phyloP scores from a whole-genome alignment of 2,113 vertebrate genomes.

The Rhombomys opimus region DNA sequence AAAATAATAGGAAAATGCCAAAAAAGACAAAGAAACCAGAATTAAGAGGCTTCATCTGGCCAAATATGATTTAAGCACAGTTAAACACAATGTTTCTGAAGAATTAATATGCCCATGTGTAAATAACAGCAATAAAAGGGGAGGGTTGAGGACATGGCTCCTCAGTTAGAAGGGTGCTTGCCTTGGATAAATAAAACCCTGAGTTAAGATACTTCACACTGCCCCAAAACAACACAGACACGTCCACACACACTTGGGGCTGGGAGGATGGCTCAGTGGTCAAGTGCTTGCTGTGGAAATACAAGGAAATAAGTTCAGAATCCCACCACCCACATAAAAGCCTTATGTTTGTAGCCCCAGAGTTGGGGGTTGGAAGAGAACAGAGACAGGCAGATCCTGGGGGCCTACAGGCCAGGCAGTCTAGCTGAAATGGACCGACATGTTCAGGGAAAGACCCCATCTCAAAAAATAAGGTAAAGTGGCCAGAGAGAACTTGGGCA shows the following conservation, averaged over 20 bases:
- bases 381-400: not conserved
- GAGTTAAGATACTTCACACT: not conserved
- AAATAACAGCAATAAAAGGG: not conserved
- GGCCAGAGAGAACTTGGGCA: not conserved
- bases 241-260: not conserved
- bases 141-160: not conserved
- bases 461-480: not conserved
- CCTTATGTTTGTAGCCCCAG: not conserved
- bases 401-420: not conserved
- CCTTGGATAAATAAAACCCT: not conserved
- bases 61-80: not conserved
- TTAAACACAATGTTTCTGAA: conserved; percentile 6
- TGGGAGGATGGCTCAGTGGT: not conserved
- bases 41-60: not conserved
- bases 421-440: not conserved
- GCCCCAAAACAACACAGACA: not conserved
- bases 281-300: not conserved
- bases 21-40: not conserved
- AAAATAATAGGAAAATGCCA: conserved; percentile 16
- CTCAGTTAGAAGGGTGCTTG: not conserved
- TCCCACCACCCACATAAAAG: not conserved
- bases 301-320: not conserved
- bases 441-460: not conserved
- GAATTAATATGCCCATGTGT: not conserved
- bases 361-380: not conserved